Evolutionary conservation across 2,888 invertebrate genomes (phyloP), one percentile per base, ranked within the genome.

Genomic region (Neelides folsomi): DNA sequence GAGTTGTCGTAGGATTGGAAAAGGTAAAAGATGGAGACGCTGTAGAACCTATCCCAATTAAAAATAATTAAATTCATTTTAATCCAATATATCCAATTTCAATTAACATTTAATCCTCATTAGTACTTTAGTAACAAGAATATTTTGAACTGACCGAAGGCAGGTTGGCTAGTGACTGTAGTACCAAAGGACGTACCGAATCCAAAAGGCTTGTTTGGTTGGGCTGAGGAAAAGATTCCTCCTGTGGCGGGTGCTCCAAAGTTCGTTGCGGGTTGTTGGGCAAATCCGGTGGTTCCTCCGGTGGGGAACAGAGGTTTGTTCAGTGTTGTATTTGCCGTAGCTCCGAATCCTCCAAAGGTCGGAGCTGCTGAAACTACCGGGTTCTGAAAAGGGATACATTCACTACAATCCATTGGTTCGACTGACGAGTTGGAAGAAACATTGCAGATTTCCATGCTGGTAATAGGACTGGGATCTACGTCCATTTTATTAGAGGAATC

Each of bases 221-320:
- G 80, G 74, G 1, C 78, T 45, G 43, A 54, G 54, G 13, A 3
- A 39, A 39, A 39, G 15, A 39, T 39, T 6, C 39, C 39, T 6
- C 39, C 39, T 5, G 13, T 16, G 48, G 46, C 75, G 0, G 77
- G 71, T 1, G 78, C 72, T 5, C 83, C 81, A 70, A 83, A 83
- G 1, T 82, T 70, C 53, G 79, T 76, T 0, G 77, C 74, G 4
- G 75, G 73, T 19, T 56, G 72, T 65, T 73, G 27, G 4, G 27
- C 3, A 27, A 27, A 27, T 27, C 27, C 27, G 7, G 4, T 27
- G 3, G 27, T 27, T 7, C 27, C 27, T 5, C 27, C 27, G 7
- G 27, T 7, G 27, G 27, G 27, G 7, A 27, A 27, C 43, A 36
- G 41, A 13, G 16, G 58, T 34, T 37, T 49, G 44, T 9, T 52